phyloP scores from a whole-genome alignment of 1,140 invertebrate genomes.

The Maconellicoccus hirsutus region DNA sequence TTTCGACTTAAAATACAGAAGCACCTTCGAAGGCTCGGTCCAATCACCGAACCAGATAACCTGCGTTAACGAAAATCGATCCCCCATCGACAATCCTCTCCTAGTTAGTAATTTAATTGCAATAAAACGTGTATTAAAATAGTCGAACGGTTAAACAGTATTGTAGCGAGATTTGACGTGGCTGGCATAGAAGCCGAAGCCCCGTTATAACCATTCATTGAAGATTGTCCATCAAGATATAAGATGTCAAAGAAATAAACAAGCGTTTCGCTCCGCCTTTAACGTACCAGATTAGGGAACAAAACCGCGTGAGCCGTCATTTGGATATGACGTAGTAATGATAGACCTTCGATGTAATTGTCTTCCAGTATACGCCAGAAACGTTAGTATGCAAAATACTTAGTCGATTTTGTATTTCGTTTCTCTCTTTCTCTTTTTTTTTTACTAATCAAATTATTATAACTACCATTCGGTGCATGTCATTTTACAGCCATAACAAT shows the following conservation, averaged over 20 bases:
- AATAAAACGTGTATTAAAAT: background rate
- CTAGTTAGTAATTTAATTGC: background rate
- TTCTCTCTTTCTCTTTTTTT: background rate
- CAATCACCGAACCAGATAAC: too few relatives aligned
- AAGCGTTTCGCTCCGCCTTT: conserved; percentile 5
- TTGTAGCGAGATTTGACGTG: background rate
- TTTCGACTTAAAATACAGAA: too few relatives aligned
- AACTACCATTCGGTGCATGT: background rate
- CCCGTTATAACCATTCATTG: conserved; percentile 1
- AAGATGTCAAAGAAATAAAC: conserved; percentile 9
- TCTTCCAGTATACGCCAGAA: background rate
- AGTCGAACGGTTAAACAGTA: background rate
- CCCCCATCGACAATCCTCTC: too few relatives aligned
- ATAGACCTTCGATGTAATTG: background rate
- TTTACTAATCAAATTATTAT: conserved; percentile 5
- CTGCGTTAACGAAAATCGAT: too few relatives aligned
- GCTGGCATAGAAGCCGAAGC: background rate
- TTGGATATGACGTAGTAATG: conserved; percentile 3
- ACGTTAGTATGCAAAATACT: conserved; percentile 1
- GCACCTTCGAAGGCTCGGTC: too few relatives aligned
- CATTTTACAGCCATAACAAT: background rate
- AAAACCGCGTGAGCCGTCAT: conserved; percentile 6
- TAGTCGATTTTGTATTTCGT: background rate
- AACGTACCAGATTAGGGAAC: conserved; percentile 7
- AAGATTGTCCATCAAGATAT: conserved; percentile 4